phyloP scores from a whole-genome alignment of 2,888 invertebrate genomes.

The Bugula neritina region DNA sequence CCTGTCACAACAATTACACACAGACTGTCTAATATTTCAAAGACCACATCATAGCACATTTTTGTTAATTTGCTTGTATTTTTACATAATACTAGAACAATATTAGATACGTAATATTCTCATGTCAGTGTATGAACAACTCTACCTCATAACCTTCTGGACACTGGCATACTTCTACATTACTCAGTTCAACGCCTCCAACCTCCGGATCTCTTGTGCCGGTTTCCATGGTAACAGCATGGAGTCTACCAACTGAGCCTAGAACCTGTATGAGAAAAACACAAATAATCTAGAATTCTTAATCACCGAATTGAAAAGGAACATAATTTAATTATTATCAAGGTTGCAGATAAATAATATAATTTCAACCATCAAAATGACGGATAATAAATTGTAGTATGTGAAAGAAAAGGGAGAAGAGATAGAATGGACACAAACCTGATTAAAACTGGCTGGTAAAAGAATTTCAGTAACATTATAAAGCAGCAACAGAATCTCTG shows the following conservation, averaged over 20 bases:
- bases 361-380: no score
- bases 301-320: not conserved
- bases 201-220: slow-evolving; percentile 27
- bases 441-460: not conserved
- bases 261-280: slow-evolving; percentile 29
- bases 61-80: no score
- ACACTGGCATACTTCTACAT: slow-evolving; percentile 86
- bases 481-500: not conserved
- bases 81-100: no score
- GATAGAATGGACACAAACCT: no score
- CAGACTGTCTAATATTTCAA: no score
- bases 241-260: slow-evolving; percentile 31
- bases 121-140: no score
- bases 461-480: slow-evolving; percentile 10
- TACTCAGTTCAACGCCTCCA: slow-evolving; percentile 30
- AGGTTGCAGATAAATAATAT: no score
- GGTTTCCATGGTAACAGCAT: slow-evolving; percentile 30
- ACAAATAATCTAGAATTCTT: not conserved
- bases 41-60: no score
- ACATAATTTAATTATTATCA: no score
- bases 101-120: no score
- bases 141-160: slow-evolving; percentile 57
- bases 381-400: no score
- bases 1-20: not conserved
- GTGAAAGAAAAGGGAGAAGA: no score